Evolutionary conservation across 1,140 invertebrate species (phyloP).

Genomic region (Danaus melanippus): DNA sequence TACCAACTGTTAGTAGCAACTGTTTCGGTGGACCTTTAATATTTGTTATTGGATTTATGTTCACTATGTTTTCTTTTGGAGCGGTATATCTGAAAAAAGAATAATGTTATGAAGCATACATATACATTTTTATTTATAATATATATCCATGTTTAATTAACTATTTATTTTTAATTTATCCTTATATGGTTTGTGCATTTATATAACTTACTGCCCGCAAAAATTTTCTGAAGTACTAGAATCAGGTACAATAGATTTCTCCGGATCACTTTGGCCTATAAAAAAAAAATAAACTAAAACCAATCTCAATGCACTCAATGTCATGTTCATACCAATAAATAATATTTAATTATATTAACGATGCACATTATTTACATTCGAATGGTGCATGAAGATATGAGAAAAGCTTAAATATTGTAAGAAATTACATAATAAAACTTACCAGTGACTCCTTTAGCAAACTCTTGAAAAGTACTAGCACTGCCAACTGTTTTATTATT

Average conservation of each 20-base stretch:
- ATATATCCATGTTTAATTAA: no score
- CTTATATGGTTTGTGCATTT: no score
- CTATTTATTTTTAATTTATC: no score
- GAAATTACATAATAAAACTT: constrained; percentile 4
- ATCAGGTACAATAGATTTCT: constrained; percentile 32
- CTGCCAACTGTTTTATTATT: constrained; percentile 6
- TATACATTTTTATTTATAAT: no score
- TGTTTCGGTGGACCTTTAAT: constrained; percentile 12
- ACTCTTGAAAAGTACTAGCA: constrained; percentile 40
- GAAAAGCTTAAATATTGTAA: no score
- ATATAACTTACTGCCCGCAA: constrained; percentile 32
- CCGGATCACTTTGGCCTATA: constrained; percentile 16
- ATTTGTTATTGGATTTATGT: constrained; percentile 14
- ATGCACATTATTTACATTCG: no score
- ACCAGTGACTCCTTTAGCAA: constrained; percentile 42
- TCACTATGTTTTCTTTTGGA: constrained; percentile 12
- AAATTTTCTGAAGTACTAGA: constrained; percentile 41
- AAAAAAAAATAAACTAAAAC: constrained; percentile 4
- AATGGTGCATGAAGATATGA: no score
- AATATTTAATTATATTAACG: no score
- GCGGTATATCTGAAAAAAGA: constrained; percentile 18
- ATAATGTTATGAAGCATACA: neutral
- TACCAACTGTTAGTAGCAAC: constrained; percentile 4
- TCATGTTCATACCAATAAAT: no score
- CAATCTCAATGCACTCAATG: neutral